Evolutionary conservation across 2,113 vertebrate species (phyloP).

Genomic region (Micromys minutus): DNA sequence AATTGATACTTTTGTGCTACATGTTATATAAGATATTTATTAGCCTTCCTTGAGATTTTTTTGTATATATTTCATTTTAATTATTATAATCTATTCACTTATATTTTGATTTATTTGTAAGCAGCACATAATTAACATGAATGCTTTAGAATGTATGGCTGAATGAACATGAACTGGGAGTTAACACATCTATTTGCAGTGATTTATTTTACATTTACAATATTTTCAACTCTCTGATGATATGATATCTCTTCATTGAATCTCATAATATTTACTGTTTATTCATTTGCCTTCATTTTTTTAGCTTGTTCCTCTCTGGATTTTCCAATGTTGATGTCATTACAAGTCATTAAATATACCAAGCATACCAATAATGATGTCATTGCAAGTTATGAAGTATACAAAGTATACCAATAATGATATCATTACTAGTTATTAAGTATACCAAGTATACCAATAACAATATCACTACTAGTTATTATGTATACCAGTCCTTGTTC

Average conservation of each 20-base stretch:
- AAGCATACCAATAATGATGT: no score
- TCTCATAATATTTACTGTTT: background rate
- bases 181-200: background rate
- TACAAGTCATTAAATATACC: background rate
- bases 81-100: background rate
- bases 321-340: background rate
- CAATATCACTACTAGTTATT: no score
- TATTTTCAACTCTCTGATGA: background rate
- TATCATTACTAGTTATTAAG: no score
- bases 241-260: background rate
- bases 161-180: background rate
- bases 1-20: background rate
- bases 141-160: background rate
- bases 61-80: background rate
- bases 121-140: background rate
- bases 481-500: no score
- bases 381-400: no score
- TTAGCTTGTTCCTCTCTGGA: background rate
- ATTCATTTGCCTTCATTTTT: background rate
- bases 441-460: no score
- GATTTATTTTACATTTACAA: background rate
- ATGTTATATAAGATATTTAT: background rate
- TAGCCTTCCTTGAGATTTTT: background rate
- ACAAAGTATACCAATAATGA: no score
- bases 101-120: background rate